Evolutionary conservation across 2,888 invertebrate genomes (phyloP).

Genomic region (Drosophila quinaria): DNA sequence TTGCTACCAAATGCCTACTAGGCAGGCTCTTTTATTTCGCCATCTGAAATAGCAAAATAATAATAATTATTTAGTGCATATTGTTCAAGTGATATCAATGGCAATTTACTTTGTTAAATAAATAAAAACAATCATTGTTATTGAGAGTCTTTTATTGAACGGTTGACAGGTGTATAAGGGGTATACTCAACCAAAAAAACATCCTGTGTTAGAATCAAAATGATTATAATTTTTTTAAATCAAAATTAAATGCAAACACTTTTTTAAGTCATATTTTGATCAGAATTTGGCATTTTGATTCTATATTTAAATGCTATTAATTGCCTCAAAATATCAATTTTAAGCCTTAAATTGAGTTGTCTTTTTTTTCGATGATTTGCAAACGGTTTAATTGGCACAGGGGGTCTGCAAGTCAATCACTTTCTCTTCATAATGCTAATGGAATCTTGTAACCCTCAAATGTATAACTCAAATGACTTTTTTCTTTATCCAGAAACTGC

Average conservation of each 20-base stretch:
- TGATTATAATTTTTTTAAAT: too few species aligned
- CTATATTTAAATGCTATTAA: too few species aligned
- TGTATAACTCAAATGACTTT: slow-evolving; percentile 7
- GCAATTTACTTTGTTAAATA: background rate
- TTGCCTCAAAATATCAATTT: too few species aligned
- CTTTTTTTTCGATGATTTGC: too few species aligned
- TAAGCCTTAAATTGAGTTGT: too few species aligned
- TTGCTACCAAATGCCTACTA: slow-evolving; percentile 49
- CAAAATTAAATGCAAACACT: too few species aligned
- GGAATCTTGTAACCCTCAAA: slow-evolving; percentile 2
- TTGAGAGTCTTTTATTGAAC: background rate
- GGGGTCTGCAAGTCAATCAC: background rate
- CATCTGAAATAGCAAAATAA: slow-evolving; percentile 42
- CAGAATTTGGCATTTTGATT: too few species aligned
- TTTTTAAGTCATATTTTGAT: too few species aligned
- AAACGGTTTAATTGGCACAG: background rate
- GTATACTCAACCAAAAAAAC: background rate
- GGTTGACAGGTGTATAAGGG: background rate
- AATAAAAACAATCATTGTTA: background rate
- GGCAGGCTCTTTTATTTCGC: slow-evolving; percentile 45
- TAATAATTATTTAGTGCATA: background rate
- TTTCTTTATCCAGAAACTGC: slow-evolving; percentile 16
- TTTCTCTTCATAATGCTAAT: background rate
- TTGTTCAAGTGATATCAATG: background rate
- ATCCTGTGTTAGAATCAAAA: too few species aligned